phyloP scores from a whole-genome alignment of 2,113 vertebrate genomes.

The Toxostoma redivivum region DNA sequence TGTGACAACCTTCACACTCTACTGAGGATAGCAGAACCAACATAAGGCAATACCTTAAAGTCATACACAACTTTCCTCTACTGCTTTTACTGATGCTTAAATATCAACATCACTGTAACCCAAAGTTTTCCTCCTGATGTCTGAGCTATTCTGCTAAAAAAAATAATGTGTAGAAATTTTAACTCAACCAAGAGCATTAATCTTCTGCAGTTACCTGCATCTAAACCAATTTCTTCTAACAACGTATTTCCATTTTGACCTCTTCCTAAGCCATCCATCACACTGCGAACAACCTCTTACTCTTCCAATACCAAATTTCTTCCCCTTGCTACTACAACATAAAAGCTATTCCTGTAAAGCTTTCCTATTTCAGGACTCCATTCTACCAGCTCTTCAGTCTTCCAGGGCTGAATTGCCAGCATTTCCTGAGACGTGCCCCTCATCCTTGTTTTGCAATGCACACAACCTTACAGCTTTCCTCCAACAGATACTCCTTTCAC shows the following conservation, averaged over 20 bases:
- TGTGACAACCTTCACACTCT: background rate
- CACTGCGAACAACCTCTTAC: background rate
- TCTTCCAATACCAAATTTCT: background rate
- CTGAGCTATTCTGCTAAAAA: background rate
- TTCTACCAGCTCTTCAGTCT: background rate
- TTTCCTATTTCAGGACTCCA: background rate
- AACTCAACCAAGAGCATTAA: background rate
- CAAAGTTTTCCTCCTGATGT: background rate
- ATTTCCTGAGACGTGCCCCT: background rate
- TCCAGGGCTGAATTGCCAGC: background rate
- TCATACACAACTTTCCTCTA: background rate
- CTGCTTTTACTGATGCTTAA: background rate
- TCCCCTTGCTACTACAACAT: background rate
- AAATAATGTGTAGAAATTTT: fast-evolving
- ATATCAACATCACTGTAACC: background rate
- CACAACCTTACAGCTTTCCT: background rate
- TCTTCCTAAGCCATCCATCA: background rate
- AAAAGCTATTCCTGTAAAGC: background rate
- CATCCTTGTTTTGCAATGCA: background rate
- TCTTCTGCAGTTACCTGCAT: background rate
- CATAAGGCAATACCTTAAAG: background rate
- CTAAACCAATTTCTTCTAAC: background rate
- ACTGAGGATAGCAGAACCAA: background rate
- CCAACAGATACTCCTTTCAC: background rate
- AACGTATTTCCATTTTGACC: background rate